Evolutionary conservation across 2,888 invertebrate genomes (phyloP).

Genomic region (Boloria selene): DNA sequence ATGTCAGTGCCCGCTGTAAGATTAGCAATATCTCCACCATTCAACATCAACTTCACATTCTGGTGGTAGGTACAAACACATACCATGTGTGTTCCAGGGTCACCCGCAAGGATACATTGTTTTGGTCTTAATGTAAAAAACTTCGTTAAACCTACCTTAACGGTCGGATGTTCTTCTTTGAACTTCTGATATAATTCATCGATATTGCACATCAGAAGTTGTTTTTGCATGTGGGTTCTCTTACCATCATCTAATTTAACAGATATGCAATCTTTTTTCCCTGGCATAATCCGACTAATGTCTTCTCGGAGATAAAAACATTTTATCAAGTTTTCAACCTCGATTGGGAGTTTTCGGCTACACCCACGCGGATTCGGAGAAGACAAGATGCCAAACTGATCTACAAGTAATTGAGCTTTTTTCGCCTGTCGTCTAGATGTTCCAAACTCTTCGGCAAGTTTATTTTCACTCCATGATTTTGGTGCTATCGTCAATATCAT

Average conservation of each 20-base stretch:
- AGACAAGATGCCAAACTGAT: slow-evolving; percentile 39
- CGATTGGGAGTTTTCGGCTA: slow-evolving; percentile 36
- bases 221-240: slow-evolving; percentile 36
- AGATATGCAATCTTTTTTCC: slow-evolving; percentile 39
- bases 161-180: slow-evolving; percentile 31
- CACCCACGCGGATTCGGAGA: slow-evolving; percentile 38
- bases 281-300: slow-evolving; percentile 22
- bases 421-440: slow-evolving; percentile 43
- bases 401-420: slow-evolving; percentile 42
- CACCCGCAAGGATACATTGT: slow-evolving; percentile 40
- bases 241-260: slow-evolving; percentile 40
- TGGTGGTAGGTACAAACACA: slow-evolving; percentile 5
- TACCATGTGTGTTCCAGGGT: slow-evolving; percentile 39
- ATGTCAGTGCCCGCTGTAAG: not conserved
- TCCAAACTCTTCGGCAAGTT: slow-evolving; percentile 40
- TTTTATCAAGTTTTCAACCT: slow-evolving; percentile 28
- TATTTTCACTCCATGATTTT: slow-evolving; percentile 42
- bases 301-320: slow-evolving; percentile 33
- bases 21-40: slow-evolving; percentile 17
- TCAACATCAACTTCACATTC: slow-evolving; percentile 31
- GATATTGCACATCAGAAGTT: slow-evolving; percentile 34
- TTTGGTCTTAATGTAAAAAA: slow-evolving; percentile 40
- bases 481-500: slow-evolving; percentile 43
- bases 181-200: slow-evolving; percentile 39
- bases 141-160: slow-evolving; percentile 38